Conservation (phyloP, 2,888 invertebrate species). For the Chirona hameri region DNA sequence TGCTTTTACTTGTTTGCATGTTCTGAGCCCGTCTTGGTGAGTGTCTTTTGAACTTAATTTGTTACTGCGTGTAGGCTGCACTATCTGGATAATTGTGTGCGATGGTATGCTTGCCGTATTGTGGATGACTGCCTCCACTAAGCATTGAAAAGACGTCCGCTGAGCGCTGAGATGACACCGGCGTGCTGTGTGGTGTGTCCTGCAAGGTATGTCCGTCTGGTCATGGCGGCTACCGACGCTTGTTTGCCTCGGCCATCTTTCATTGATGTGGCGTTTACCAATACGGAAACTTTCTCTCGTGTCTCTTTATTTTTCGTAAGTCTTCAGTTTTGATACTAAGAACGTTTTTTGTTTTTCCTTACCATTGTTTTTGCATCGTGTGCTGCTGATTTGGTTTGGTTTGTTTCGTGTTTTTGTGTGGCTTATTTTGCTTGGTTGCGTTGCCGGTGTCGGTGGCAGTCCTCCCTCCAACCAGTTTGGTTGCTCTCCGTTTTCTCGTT, state of each 20-base stretch:
- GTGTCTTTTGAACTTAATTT: too few relatives aligned
- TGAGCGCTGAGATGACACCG: too few relatives aligned
- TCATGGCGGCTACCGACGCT: too few relatives aligned
- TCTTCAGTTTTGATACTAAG: not conserved
- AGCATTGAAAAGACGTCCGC: too few relatives aligned
- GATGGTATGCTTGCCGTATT: too few relatives aligned
- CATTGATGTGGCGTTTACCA: not conserved
- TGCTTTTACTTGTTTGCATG: too few relatives aligned
- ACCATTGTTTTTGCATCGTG: not conserved
- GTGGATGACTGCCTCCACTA: too few relatives aligned
- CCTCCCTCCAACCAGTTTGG: not conserved
- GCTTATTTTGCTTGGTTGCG: not conserved
- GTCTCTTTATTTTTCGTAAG: not conserved
- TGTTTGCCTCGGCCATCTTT: not conserved
- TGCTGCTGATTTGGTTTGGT: slow-evolving; percentile 24
- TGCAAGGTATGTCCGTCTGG: too few relatives aligned
- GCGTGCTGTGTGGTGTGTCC: too few relatives aligned
- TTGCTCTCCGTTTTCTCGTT: not conserved
- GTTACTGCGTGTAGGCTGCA: too few relatives aligned
- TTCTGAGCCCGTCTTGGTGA: too few relatives aligned
- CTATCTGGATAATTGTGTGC: too few relatives aligned
- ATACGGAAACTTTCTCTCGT: not conserved
- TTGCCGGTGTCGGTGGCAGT: not conserved
- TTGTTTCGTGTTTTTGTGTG: not conserved
- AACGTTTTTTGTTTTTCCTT: not conserved